A percentile compares a stretch with the other conserved stretches of the same genome.
phyloP scores from a whole-genome alignment of 2,113 vertebrate genomes.

The Pterocles burchelli region DNA sequence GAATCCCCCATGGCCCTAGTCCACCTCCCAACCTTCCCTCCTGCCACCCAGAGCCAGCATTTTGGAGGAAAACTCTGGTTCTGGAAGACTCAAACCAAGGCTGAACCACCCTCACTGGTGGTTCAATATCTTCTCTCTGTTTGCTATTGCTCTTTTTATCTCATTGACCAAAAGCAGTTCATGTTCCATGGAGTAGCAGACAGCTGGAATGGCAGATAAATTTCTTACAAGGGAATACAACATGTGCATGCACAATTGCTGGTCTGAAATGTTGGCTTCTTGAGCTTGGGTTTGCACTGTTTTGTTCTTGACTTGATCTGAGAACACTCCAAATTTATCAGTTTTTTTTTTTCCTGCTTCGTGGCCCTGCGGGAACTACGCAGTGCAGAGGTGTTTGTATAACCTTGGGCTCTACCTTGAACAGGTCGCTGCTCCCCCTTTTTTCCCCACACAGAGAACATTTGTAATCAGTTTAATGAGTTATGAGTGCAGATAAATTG shows the following conservation, averaged over 20 bases:
- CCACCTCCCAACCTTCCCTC: background rate
- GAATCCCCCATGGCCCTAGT: background rate
- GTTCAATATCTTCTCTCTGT: background rate
- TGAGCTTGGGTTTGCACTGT: background rate
- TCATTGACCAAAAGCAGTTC: background rate
- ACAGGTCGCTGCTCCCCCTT: background rate
- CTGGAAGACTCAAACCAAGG: background rate
- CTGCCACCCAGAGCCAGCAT: background rate
- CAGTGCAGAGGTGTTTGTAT: background rate
- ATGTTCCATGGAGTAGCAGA: background rate
- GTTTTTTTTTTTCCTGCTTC: background rate
- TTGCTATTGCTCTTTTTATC: background rate
- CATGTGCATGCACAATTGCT: background rate
- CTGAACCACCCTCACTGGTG: background rate
- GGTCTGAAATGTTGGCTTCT: background rate
- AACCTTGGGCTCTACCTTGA: constrained; percentile 1
- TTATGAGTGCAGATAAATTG: background rate
- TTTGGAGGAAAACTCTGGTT: background rate
- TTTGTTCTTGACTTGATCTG: background rate
- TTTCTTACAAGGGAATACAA: background rate
- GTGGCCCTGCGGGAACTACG: background rate
- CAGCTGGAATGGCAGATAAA: background rate
- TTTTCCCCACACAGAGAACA: background rate
- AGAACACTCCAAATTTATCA: background rate
- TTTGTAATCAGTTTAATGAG: background rate